Percentiles rank a stretch among this genome's conserved stretches.
These are phyloP conservation scores for Manduca sexta DNA, from an alignment of 1,140 invertebrate genomes.

Conservation along the genomic window DNA sequence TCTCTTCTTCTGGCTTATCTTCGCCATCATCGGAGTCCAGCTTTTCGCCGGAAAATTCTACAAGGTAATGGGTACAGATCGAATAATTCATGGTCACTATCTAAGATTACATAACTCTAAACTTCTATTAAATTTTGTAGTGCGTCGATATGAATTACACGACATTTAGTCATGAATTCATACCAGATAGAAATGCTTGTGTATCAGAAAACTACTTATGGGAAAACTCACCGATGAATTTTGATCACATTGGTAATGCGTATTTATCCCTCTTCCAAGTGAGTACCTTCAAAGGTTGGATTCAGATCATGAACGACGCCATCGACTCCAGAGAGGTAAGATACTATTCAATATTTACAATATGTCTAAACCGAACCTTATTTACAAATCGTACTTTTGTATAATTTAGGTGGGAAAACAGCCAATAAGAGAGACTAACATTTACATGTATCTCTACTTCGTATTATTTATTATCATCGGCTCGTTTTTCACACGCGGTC, in stretches of 20 bases:
- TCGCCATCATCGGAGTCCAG: conserved; percentile 96
- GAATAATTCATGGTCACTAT: conserved; percentile 1
- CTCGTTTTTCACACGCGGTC: conserved; percentile 97
- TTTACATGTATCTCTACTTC: conserved; percentile 99
- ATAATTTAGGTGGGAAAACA: conserved; percentile 84
- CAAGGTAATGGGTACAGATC: conserved; percentile 78
- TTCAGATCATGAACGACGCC: conserved; percentile 97
- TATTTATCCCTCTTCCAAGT: conserved; percentile 99
- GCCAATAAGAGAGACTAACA: conserved; percentile 94
- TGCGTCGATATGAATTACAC: conserved; percentile 90
- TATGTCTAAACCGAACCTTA: too few relatives aligned
- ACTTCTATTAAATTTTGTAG: conserved; percentile 67
- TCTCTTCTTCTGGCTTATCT: conserved; percentile 95
- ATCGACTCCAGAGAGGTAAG: conserved; percentile 94
- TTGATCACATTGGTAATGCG: conserved; percentile 98
- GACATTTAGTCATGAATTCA: conserved; percentile 87
- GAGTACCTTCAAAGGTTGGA: conserved; percentile 97
- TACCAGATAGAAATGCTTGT: conserved; percentile 88
- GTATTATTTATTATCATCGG: conserved; percentile 98
- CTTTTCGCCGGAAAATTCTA: conserved; percentile 96
- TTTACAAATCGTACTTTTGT: background rate
- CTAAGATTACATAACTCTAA: background rate
- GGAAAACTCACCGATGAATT: conserved; percentile 98
- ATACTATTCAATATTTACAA: background rate
- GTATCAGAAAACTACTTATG: conserved; percentile 92